Evolutionary conservation across 2,113 vertebrate species (phyloP), one percentile per base, ranked within the genome.

Genomic region (Orthochromis indermauri): DNA sequence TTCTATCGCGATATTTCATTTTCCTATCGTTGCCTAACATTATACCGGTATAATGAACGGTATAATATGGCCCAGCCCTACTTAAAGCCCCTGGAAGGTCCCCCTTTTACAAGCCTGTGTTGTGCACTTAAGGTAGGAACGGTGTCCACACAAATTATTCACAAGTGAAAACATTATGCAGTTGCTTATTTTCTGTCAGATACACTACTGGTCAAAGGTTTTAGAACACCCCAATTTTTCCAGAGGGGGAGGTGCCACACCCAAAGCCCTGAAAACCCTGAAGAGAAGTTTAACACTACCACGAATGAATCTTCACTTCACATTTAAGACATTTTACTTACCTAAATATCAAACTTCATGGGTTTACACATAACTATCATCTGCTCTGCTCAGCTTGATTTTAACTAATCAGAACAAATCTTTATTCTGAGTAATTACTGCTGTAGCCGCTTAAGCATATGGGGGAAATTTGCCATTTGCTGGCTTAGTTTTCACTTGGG

Each of bases 231-330:
- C 31, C 28, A 7, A 0, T 3, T 35, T 7, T n/a, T 63, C 4
- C 17, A 11, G 16, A 0, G 3, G 8, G 26, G 55, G n/a, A n/a
- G 2, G 1, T 1, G 28, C 2, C 31, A 11, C 6, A 63, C 17
- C 17, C 31, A 35, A 35, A 35, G 10, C 31, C 59, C 31, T n/a
- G 17, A 63, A 42, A 42, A 71, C 21, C 37, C 19, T 42, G 12
- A 42, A 71, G 37, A 42, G 7, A 42, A 4, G n/a, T 71, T 4
- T 71, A 71, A 42, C 66, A 45, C 37, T 3, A 73, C 21, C 37
- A 73, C 2, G 1, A 24, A 45, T 10, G 5, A 73, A 73, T 24
- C 40, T 26, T 45, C n/a, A 45, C 14, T 42, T 24, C 10, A 54
- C 24, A 10, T 16, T 42, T 24, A 6, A 45, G 37, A 26, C 40